Base-by-base conservation (phyloP, 23 tunicate species). In the Trididemnum clinides region DNA sequence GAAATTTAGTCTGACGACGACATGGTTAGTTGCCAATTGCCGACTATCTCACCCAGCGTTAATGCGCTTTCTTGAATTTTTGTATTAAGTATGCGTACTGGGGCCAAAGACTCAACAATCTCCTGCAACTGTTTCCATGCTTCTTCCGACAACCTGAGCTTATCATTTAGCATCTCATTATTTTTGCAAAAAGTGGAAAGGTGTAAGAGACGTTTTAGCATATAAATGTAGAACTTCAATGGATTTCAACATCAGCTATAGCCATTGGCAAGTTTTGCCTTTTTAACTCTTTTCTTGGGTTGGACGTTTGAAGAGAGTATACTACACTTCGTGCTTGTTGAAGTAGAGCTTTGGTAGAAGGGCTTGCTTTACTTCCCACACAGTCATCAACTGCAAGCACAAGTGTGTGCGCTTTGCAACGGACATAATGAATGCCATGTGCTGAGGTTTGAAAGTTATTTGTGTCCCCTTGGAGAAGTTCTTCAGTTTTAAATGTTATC, bases 221-320 rank as follows among this genome's bases (percentile, higher is more conserved):
- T 62, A 62, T 62, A 20, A 10, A 62, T 20, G 70, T 62, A 18
- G 70, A 62, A 18, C 70, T 26, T 26, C 70, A 62, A 62, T 26
- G 6, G n/a, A 23, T 62, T 62, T 62, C 70, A 18, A 62, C 27
- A 22, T 62, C 70, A 18, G n/a, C 22, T 18, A 62, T 21, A 18
- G 70, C 26, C 70, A 62, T 62, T 22, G 25, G 70, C 70, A 62
- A 62, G 70, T 22, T 62, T 62, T 62, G 22, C 70, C 27, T 62
- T n/a, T n/a, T n/a, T n/a, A n/a, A n/a, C n/a, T n/a, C n/a, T n/a
- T n/a, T n/a, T n/a, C n/a, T n/a, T n/a, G n/a, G n/a, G n/a, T n/a
- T n/a, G n/a, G n/a, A n/a, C n/a, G n/a, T n/a, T n/a, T n/a, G n/a
- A n/a, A n/a, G n/a, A n/a, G n/a, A n/a, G n/a, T n/a, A n/a, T n/a